Base-by-base conservation (phyloP, 2,797 vertebrate genomes). In the Pipistrellus pygmaeus region DNA sequence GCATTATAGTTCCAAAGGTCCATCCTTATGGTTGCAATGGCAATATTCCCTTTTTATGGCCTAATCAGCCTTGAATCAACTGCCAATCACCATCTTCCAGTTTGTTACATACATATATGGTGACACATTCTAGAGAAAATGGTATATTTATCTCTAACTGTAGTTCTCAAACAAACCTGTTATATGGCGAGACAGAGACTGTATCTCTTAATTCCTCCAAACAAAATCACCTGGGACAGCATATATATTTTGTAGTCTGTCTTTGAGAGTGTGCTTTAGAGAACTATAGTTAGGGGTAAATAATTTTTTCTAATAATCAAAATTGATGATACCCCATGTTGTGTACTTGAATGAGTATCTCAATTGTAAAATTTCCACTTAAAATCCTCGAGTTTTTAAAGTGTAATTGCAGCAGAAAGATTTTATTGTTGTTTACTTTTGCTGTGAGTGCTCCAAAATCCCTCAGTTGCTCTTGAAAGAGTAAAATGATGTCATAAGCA, bases 401-500 rank as follows among this genome's bases (percentile, higher is more conserved):
- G 20, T 87, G n/a, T 80, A 86, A 90, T 84, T 89, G 27, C 48
- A 80, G 20, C 71, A 92, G 89, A 94, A 87, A 93, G 1, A 64
- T 93, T 95, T 92, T 92, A 87, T 64, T 83, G 7, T 27, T 94
- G 38, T 86, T 95, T 93, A 73, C 35, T 95, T 86, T 95, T 94
- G 20, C 71, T 81, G 11, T 85, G 14, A 88, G 60, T 90, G 14
- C 21, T 91, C 46, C 64, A 87, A 85, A 91, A 82, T 89, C 68
- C 9, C 55, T 95, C 57, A 94, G 41, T 94, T 95, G 27, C 35
- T 86, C 55, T 93, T 93, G 62, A 92, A 55, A 93, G 68, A 82
- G 41, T 87, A 91, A 96, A 84, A 90, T 86, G 41, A 89, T 93
- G 17, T 84, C 44, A 57, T 60, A 88, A 15, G 53, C 57, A 96